Conservation (phyloP, 2,888 invertebrate species). For the Tinea pellionella region DNA sequence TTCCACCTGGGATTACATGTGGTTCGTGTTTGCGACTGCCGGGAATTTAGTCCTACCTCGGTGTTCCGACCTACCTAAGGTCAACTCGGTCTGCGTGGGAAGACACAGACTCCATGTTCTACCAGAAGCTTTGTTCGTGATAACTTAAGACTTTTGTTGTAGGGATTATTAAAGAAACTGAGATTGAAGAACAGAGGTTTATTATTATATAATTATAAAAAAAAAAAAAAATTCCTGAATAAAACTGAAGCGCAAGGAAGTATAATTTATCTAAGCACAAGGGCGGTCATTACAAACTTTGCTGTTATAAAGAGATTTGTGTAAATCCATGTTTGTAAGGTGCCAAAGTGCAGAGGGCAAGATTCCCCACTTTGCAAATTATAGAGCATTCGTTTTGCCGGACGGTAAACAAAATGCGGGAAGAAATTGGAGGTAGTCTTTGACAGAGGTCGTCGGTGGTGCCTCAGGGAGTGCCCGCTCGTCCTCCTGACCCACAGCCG, state of each 20-base stretch:
- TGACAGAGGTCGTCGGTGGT: neutral
- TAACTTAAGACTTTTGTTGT: neutral
- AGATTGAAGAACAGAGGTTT: no score
- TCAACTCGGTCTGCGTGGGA: conserved; percentile 10
- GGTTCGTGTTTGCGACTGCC: conserved; percentile 20
- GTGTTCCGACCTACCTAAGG: neutral
- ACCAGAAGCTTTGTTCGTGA: neutral
- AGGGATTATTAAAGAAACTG: no score
- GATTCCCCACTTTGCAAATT: conserved; percentile 11
- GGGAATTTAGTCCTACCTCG: neutral
- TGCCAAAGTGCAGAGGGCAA: conserved; percentile 9
- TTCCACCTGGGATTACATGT: conserved; percentile 31
- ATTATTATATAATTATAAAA: no score
- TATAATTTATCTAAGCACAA: neutral
- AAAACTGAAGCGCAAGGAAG: neutral
- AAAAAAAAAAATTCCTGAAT: neutral
- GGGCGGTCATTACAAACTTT: neutral
- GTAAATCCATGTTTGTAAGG: conserved; percentile 10
- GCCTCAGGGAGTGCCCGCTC: conserved; percentile 5
- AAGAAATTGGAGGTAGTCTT: conserved; percentile 1
- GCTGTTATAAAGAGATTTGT: conserved; percentile 12
- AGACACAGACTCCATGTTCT: neutral
- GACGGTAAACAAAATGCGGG: conserved; percentile 10
- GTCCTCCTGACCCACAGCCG: conserved; percentile 14
- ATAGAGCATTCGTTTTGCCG: conserved; percentile 12